These are phyloP conservation scores for Paratilapia polleni DNA, from an alignment of 2,113 vertebrate species.

Conservation along the genomic window DNA sequence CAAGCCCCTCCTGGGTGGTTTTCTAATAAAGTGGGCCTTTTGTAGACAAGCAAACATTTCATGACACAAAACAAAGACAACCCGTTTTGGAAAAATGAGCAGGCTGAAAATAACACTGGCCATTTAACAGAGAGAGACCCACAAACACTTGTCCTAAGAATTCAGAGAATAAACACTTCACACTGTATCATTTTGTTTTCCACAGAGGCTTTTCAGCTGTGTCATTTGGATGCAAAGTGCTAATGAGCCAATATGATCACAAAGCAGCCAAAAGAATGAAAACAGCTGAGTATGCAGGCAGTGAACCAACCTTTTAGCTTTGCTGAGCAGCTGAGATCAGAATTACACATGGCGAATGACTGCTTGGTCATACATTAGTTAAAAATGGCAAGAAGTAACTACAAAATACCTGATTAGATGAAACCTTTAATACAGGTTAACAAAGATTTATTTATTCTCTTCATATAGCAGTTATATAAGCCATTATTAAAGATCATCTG, in stretches of 20 bases:
- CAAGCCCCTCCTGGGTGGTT: constrained; percentile 40
- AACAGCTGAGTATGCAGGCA: background rate
- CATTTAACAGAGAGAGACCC: constrained; percentile 13
- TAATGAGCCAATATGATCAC: constrained; percentile 17
- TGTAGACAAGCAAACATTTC: constrained; percentile 62
- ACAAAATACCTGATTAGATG: background rate
- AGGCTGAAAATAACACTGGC: constrained; percentile 38
- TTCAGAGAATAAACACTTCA: constrained; percentile 38
- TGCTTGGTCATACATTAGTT: background rate
- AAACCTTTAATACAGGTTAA: background rate
- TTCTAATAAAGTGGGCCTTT: constrained; percentile 59
- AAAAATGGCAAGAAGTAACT: background rate
- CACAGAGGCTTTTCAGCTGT: constrained; percentile 17
- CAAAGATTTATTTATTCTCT: background rate
- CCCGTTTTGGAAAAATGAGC: constrained; percentile 52
- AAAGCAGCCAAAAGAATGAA: constrained; percentile 13
- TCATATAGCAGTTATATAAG: background rate
- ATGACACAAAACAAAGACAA: constrained; percentile 53
- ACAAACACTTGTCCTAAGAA: constrained; percentile 29
- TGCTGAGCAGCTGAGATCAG: background rate
- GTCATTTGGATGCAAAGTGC: constrained; percentile 34
- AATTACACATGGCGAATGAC: background rate
- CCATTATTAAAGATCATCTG: background rate
- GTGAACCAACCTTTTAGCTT: background rate
- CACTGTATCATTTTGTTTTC: constrained; percentile 24